Evolutionary conservation across 2,113 vertebrate genomes (phyloP).

Genomic region (Pampusana beccarii): DNA sequence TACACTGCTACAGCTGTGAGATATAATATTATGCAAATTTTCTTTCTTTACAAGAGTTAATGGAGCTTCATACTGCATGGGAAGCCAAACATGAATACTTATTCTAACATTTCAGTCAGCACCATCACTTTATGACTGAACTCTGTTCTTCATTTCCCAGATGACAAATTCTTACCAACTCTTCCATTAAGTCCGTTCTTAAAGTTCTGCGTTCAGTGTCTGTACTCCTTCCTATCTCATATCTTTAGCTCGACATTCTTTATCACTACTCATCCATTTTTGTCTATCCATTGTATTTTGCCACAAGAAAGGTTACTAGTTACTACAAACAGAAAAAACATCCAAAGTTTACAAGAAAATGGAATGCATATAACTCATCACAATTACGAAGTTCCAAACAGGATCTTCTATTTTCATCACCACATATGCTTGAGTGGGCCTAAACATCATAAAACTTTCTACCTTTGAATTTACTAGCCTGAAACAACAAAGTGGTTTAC

Average conservation of each 20-base stretch:
- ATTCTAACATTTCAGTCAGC: neutral
- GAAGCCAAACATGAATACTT: neutral
- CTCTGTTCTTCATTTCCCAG: neutral
- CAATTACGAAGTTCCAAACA: neutral
- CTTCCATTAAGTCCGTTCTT: neutral
- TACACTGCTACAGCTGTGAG: neutral
- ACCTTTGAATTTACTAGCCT: neutral
- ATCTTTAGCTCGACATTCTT: neutral
- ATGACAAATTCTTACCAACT: neutral
- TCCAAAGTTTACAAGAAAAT: neutral
- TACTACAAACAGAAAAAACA: neutral
- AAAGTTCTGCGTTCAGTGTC: neutral
- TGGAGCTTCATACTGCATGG: neutral
- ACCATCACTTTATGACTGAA: neutral
- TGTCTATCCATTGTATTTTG: neutral
- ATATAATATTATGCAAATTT: neutral
- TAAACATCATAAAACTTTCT: neutral
- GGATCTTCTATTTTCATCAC: neutral
- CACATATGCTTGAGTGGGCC: neutral
- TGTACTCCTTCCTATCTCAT: neutral
- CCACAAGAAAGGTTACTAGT: neutral
- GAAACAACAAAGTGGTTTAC: neutral
- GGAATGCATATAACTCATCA: neutral
- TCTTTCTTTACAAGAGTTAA: neutral
- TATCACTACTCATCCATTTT: neutral